These are phyloP conservation scores for Drosophila novamexicana DNA, from an alignment of 1,140 invertebrate genomes.

Conservation along the genomic window DNA sequence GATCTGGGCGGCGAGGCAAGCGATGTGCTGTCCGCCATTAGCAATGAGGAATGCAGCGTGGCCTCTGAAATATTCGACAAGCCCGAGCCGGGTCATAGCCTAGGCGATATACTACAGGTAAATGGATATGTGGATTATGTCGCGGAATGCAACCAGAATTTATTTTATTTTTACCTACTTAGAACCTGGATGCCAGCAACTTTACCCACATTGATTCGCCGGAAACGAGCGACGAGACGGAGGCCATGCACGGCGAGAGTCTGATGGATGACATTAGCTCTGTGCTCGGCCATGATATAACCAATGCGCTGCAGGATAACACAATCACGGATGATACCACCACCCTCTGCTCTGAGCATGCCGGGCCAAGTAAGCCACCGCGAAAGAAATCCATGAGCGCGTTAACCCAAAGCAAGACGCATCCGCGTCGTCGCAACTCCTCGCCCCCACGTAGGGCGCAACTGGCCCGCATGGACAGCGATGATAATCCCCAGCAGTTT, in stretches of 20 bases:
- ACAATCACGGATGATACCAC: slow-evolving; percentile 89
- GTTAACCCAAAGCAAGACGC: slow-evolving; percentile 62
- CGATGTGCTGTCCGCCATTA: slow-evolving; percentile 88
- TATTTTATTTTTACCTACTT: neutral
- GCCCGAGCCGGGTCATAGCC: slow-evolving; percentile 50
- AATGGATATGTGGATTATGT: neutral
- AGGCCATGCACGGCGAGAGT: slow-evolving; percentile 90
- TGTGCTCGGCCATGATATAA: slow-evolving; percentile 88
- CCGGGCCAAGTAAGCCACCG: slow-evolving; percentile 60
- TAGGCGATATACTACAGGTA: slow-evolving; percentile 83
- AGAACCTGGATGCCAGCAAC: slow-evolving; percentile 84
- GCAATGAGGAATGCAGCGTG: slow-evolving; percentile 89
- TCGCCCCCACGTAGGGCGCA: slow-evolving; percentile 65
- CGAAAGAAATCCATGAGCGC: slow-evolving; percentile 70
- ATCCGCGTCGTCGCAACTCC: slow-evolving; percentile 84
- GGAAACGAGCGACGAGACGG: slow-evolving; percentile 90
- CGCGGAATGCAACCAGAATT: neutral
- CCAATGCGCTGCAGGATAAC: slow-evolving; percentile 87
- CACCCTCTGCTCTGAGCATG: slow-evolving; percentile 86
- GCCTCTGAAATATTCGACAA: slow-evolving; percentile 87
- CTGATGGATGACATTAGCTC: slow-evolving; percentile 91
- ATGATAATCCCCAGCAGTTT: slow-evolving; percentile 86
- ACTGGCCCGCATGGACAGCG: slow-evolving; percentile 78
- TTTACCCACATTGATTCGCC: slow-evolving; percentile 93
- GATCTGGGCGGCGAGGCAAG: slow-evolving; percentile 74